Base-by-base conservation (phyloP, 2,797 vertebrate species). In the Aselliscus stoliczkanus region DNA sequence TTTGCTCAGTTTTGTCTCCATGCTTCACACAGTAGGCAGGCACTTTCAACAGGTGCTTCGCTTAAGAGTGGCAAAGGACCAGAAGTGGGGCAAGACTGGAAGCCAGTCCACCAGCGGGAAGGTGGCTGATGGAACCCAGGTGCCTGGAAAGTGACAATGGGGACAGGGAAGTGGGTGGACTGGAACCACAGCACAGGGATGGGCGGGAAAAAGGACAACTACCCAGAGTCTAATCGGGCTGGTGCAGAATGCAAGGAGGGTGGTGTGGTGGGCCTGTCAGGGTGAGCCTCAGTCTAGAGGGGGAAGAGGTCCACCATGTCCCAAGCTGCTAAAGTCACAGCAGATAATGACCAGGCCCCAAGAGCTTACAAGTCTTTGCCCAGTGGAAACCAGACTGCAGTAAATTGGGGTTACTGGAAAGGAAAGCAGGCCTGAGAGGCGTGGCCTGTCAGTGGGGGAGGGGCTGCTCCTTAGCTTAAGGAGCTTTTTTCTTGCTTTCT, bases 371-470 rank as follows among this genome's bases (percentile, higher is more conserved):
- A 50, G 47, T 50, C 47, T 60, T n/a, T 20, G 6, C 39, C 56
- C 47, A 1, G 13, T 3, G 39, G 72, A 42, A 42, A 18, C 14
- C 7, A 44, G 34, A 14, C 67, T 21, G 0, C 60, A 10, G 42
- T 1, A 21, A 11, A 0, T 0, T 12, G 10, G 67, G 25, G 44
- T 37, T 5, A 1, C 56, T 7, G 11, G 65, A 11, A 18, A 58
- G 47, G 3, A 4, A 4, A 50, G 44, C 4, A 3, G 25, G 42
- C 67, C 13, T 2, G 10, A 64, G 62, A 2, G 21, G 42, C 18
- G 4, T 37, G 50, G 58, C 39, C 62, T 58, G 23, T 11, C 20
- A 52, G 77, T 15, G 6, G 12, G 18, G n/a, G 2, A 4, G 34
- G 25, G 10, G 52, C 62, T 64, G 77, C 69, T 25, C 34, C 58